A percentile compares a stretch with the other conserved stretches of the same genome.
Conservation (phyloP, 2,113 vertebrate genomes). For the Microcebus murinus region DNA sequence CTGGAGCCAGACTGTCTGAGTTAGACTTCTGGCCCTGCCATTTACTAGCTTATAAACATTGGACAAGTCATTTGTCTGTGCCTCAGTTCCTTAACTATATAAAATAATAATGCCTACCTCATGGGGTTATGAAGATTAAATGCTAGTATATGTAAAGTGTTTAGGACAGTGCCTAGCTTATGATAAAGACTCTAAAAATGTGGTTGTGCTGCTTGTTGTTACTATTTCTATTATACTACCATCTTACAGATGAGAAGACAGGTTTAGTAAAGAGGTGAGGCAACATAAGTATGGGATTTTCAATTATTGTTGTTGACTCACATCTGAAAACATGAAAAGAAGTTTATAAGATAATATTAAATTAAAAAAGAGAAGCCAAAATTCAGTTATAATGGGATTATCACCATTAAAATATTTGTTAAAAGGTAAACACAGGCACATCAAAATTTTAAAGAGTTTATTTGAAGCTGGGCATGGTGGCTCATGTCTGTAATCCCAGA, state of each 20-base stretch:
- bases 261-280: background rate
- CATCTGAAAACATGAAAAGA: conserved; percentile 2
- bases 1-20: background rate
- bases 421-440: background rate
- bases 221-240: background rate
- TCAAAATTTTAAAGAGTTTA: background rate
- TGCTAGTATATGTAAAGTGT: background rate
- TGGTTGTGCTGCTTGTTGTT: background rate
- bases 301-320: background rate
- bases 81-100: background rate
- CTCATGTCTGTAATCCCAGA: background rate
- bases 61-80: background rate
- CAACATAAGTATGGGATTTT: background rate
- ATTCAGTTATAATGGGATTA: conserved; percentile 9
- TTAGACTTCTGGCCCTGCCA: background rate
- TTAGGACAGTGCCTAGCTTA: background rate
- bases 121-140: background rate
- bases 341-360: background rate
- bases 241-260: background rate
- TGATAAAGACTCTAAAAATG: background rate
- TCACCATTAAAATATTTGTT: background rate
- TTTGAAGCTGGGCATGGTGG: background rate
- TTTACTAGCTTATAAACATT: background rate
- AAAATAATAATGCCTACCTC: background rate
- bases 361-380: background rate